Evolutionary conservation across 2,113 vertebrate genomes (phyloP).

Genomic region (Ameiurus melas): DNA sequence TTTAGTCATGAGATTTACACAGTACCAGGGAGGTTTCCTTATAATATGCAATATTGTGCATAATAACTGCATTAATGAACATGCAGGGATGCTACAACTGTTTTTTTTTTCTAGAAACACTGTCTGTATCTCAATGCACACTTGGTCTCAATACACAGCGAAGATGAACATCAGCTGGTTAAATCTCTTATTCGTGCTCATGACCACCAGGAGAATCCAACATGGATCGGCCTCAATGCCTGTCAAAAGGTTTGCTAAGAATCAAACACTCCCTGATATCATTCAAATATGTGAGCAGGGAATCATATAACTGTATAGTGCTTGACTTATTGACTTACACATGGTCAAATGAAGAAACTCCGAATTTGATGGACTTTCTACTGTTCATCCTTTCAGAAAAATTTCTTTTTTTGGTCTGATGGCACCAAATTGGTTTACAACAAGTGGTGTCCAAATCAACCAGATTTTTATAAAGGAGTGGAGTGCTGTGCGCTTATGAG

Average conservation of each 20-base stretch:
- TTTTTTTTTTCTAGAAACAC: neutral
- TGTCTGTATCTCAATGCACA: slow-evolving; percentile 1
- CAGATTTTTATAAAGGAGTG: neutral
- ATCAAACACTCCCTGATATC: too few relatives aligned
- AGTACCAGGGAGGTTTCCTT: too few relatives aligned
- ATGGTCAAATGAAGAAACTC: neutral
- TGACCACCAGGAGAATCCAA: neutral
- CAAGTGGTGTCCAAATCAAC: neutral
- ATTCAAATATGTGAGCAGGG: too few relatives aligned
- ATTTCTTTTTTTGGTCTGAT: slow-evolving; percentile 19
- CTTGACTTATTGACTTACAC: neutral
- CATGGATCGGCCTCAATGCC: slow-evolving; percentile 12
- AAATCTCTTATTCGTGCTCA: neutral
- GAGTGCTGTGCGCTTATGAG: slow-evolving; percentile 31
- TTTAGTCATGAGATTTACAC: too few relatives aligned
- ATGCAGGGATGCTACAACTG: neutral
- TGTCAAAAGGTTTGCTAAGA: slow-evolving; percentile 4
- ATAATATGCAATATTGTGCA: too few relatives aligned
- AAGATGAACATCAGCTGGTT: slow-evolving; percentile 5
- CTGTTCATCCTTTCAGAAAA: neutral
- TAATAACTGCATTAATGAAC: too few relatives aligned
- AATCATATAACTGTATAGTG: too few relatives aligned
- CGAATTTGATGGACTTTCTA: neutral
- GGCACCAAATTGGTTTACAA: neutral
- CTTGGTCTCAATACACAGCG: slow-evolving; percentile 28